These are phyloP conservation scores for Petrophora chlorosata DNA, from an alignment of 2,888 invertebrate genomes.

Conservation along the genomic window DNA sequence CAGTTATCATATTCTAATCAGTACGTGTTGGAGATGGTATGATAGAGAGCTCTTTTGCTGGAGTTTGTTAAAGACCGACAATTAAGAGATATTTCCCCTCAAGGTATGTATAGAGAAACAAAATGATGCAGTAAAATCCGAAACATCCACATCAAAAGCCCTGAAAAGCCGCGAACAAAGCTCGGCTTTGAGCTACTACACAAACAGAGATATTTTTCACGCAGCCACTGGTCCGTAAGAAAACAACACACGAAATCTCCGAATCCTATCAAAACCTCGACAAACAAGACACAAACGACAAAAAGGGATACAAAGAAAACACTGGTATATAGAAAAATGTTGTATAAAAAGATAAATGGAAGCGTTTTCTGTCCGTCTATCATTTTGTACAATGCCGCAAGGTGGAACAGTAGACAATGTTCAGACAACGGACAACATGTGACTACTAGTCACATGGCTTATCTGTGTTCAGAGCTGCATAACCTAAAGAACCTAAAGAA, in stretches of 20 bases:
- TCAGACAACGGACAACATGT: no score
- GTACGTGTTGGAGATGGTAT: no score
- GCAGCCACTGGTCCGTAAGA: slow-evolving; percentile 9
- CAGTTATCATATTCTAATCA: no score
- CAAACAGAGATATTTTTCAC: slow-evolving; percentile 26
- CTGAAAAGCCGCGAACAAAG: slow-evolving; percentile 18
- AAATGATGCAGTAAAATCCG: slow-evolving; percentile 6
- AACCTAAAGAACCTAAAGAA: no score
- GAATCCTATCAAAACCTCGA: slow-evolving; percentile 24
- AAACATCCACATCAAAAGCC: slow-evolving; percentile 6
- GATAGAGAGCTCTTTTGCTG: no score
- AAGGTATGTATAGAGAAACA: no score
- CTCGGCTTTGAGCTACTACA: slow-evolving; percentile 13
- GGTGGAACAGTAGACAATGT: slow-evolving; percentile 4
- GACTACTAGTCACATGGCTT: no score
- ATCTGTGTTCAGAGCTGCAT: no score
- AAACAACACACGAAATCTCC: slow-evolving; percentile 23
- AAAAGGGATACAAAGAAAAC: slow-evolving; percentile 29
- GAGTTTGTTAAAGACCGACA: no score
- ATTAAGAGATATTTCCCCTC: no score
- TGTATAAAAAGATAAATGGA: slow-evolving; percentile 31
- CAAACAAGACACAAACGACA: slow-evolving; percentile 26
- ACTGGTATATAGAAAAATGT: slow-evolving; percentile 24
- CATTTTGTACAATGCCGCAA: slow-evolving; percentile 14
- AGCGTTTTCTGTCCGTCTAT: slow-evolving; percentile 33